Percentiles rank a stretch among this genome's conserved stretches.
Evolutionary conservation across 1,140 invertebrate genomes (phyloP).

Genomic region (Drosophila pseudoananassae): DNA sequence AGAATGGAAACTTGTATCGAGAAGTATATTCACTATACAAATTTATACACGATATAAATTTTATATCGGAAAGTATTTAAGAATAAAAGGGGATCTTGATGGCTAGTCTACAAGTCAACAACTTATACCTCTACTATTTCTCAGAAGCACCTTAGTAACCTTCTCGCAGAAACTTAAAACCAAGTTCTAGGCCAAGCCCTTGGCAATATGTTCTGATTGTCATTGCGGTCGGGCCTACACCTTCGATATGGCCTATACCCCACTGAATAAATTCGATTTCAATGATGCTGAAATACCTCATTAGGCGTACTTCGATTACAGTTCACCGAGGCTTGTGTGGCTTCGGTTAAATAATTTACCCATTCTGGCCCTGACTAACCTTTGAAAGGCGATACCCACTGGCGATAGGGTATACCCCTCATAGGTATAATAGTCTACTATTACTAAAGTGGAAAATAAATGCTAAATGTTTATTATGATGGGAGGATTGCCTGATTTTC

Average conservation of each 20-base stretch:
- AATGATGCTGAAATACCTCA: constrained; percentile 12
- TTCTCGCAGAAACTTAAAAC: neutral
- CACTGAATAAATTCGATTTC: constrained; percentile 1
- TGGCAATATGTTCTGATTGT: constrained; percentile 38
- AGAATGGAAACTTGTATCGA: constrained; percentile 2
- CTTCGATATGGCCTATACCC: constrained; percentile 16
- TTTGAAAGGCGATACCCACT: constrained; percentile 3
- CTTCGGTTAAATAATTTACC: constrained; percentile 22
- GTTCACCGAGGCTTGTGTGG: constrained; percentile 12
- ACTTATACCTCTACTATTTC: too few relatives aligned
- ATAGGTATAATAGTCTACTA: neutral
- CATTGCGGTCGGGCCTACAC: constrained; percentile 45
- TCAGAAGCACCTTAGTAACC: neutral
- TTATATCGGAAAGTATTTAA: too few relatives aligned
- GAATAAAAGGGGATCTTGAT: neutral
- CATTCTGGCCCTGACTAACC: constrained; percentile 13
- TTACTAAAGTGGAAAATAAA: neutral
- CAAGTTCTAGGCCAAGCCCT: constrained; percentile 46
- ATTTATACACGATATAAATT: too few relatives aligned
- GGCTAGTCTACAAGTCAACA: neutral
- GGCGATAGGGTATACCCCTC: neutral
- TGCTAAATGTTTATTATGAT: neutral
- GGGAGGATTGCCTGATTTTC: neutral
- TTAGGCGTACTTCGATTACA: constrained; percentile 30
- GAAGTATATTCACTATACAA: too few relatives aligned